Evolutionary conservation across 2,888 invertebrate species (phyloP).

Genomic region (Exephanes ischioxanthus): DNA sequence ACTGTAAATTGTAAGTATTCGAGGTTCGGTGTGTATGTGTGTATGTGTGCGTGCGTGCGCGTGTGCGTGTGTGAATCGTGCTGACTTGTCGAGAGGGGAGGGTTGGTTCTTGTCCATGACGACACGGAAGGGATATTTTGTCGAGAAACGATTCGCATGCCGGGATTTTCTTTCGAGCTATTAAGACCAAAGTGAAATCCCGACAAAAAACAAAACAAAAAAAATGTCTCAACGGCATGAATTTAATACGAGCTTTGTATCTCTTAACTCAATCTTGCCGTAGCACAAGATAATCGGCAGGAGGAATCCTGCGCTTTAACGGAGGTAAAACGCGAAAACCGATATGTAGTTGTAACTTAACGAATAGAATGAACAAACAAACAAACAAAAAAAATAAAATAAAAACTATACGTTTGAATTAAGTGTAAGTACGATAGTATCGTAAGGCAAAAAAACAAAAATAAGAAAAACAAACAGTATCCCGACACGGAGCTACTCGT

Average conservation of each 20-base stretch:
- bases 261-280: slow-evolving; percentile 58
- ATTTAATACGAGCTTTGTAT: slow-evolving; percentile 39
- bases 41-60: background rate
- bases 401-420: slow-evolving; percentile 19
- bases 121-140: slow-evolving; percentile 50
- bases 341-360: slow-evolving; percentile 13
- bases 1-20: slow-evolving; percentile 21
- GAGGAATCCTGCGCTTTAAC: background rate
- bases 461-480: background rate
- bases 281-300: slow-evolving; percentile 15
- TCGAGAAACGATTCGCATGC: slow-evolving; percentile 18
- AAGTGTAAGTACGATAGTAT: slow-evolving; percentile 50
- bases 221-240: background rate
- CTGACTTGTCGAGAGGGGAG: background rate
- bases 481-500: slow-evolving; percentile 21
- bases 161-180: background rate
- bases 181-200: background rate
- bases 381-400: no score
- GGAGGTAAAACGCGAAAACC: background rate
- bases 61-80: slow-evolving; percentile 22
- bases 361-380: background rate
- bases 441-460: slow-evolving; percentile 23
- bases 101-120: slow-evolving; percentile 58
- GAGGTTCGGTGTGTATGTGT: background rate
- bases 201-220: background rate